Conservation (phyloP, 2,888 invertebrate genomes). For the Amitus sp. region DNA sequence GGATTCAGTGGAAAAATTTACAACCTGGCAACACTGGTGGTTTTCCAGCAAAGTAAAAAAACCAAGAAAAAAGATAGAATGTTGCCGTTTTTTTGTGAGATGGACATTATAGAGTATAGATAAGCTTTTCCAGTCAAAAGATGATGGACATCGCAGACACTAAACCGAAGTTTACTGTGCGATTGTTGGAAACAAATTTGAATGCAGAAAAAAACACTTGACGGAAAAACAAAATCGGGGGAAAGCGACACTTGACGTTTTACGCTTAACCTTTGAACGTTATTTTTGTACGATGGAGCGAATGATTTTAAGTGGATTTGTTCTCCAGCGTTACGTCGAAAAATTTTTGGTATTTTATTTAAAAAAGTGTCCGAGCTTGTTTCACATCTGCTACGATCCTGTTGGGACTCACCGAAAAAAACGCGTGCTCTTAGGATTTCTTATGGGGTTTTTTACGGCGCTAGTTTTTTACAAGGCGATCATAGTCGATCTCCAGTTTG, state of each 20-base stretch:
- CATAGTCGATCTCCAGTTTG: constrained; percentile 67
- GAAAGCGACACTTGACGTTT: constrained; percentile 4
- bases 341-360: constrained; percentile 47
- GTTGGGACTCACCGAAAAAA: constrained; percentile 52
- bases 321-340: constrained; percentile 45
- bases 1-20: too few species aligned
- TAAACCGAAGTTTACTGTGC: too few species aligned
- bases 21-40: too few species aligned
- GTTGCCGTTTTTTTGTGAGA: too few species aligned
- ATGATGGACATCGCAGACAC: too few species aligned
- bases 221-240: constrained; percentile 10
- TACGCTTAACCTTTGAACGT: neutral
- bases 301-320: constrained; percentile 30
- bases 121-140: too few species aligned
- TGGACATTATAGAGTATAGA: too few species aligned
- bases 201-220: neutral
- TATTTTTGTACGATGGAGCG: constrained; percentile 25
- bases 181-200: too few species aligned
- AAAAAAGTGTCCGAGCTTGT: constrained; percentile 51
- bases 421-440: constrained; percentile 59
- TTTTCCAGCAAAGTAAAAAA: too few species aligned
- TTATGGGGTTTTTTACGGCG: constrained; percentile 66
- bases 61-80: too few species aligned
- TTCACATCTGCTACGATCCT: constrained; percentile 56
- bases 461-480: constrained; percentile 67